Conservation (phyloP, 2,797 vertebrate species). For the Morelia viridis region DNA sequence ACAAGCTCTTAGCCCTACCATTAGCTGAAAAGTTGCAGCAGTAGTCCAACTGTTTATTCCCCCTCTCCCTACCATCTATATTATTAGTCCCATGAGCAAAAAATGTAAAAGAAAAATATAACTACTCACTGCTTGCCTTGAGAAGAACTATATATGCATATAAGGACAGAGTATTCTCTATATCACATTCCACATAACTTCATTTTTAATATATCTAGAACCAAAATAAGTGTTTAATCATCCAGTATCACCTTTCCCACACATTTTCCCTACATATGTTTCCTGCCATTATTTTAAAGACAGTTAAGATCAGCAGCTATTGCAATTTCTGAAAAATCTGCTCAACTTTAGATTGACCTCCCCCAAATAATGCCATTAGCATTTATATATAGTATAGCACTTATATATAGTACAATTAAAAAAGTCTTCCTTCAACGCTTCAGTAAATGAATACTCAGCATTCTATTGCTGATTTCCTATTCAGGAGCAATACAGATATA, state of each 20-base stretch:
- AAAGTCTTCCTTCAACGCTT: background rate
- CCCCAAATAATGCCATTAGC: background rate
- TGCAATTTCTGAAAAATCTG: background rate
- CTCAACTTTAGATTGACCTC: background rate
- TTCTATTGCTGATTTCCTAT: background rate
- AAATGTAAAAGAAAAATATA: background rate
- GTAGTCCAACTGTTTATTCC: background rate
- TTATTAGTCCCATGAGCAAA: background rate
- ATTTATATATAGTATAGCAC: background rate
- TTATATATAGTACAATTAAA: background rate
- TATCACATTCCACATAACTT: background rate
- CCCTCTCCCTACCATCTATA: background rate
- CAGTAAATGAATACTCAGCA: background rate
- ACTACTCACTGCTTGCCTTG: background rate
- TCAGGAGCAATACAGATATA: background rate
- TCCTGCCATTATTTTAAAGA: background rate
- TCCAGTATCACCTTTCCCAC: background rate
- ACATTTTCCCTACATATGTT: background rate
- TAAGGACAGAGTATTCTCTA: background rate
- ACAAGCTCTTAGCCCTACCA: background rate
- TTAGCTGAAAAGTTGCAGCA: background rate
- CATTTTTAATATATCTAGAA: slow-evolving; percentile 5
- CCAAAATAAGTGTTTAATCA: slow-evolving; percentile 1
- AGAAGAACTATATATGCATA: background rate
- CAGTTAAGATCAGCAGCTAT: background rate